phyloP scores from a whole-genome alignment of 2,888 invertebrate species.

The Agrilus mali region DNA sequence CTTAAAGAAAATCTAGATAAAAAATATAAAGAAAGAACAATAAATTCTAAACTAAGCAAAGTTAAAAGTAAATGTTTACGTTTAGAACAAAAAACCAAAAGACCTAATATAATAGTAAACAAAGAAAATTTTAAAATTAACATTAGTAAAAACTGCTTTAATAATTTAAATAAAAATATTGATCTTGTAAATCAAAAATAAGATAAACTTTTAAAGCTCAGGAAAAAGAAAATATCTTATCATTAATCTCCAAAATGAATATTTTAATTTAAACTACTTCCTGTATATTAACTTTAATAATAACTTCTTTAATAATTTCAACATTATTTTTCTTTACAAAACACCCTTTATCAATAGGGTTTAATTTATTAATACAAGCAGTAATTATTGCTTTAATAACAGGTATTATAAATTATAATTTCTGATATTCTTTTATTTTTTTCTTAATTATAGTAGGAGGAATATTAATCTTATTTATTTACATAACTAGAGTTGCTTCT shows the following conservation, averaged over 20 bases:
- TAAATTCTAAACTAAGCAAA: conserved; percentile 48
- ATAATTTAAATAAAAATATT: conserved; percentile 54
- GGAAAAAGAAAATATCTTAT: conserved; percentile 42
- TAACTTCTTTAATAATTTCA: conserved; percentile 28
- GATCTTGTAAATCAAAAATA: conserved; percentile 57
- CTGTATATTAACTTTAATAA: conserved; percentile 31
- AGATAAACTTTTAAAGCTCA: conserved; percentile 45
- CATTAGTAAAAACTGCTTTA: conserved; percentile 38
- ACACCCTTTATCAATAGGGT: conserved; percentile 42
- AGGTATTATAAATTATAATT: conserved; percentile 37
- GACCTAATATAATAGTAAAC: conserved; percentile 37
- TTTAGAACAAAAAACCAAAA: conserved; percentile 41
- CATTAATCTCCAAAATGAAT: conserved; percentile 59
- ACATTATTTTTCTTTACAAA: conserved; percentile 33
- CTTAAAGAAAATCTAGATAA: conserved; percentile 37
- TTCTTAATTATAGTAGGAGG: conserved; percentile 51
- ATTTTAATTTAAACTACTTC: conserved; percentile 52
- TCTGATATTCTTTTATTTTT: conserved; percentile 49
- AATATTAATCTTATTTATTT: conserved; percentile 51
- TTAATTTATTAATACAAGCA: conserved; percentile 42
- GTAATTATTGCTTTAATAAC: conserved; percentile 35
- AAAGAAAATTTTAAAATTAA: conserved; percentile 34
- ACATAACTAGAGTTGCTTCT: conserved; percentile 47
- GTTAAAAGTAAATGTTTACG: conserved; percentile 46
- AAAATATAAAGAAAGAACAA: conserved; percentile 44